phyloP scores from a whole-genome alignment of 1,140 invertebrate species.

The Periplaneta americana region DNA sequence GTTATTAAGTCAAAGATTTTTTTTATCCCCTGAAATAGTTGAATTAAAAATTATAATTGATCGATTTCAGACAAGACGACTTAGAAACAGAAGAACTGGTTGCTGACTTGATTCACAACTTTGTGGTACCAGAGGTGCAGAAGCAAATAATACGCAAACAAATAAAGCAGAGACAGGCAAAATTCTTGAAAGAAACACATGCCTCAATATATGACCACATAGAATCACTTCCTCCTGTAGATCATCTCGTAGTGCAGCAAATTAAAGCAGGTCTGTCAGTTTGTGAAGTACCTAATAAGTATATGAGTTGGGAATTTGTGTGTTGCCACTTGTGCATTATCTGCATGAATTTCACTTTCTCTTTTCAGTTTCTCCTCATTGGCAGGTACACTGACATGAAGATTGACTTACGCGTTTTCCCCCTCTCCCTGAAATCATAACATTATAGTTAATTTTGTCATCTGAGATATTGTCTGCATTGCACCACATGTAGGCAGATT shows the following conservation, averaged over 20 bases:
- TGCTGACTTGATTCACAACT: constrained; percentile 42
- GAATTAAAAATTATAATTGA: neutral
- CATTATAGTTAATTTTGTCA: too few relatives aligned
- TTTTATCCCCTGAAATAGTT: neutral
- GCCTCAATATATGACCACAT: neutral
- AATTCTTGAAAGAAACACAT: constrained; percentile 1
- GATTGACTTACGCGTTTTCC: too few relatives aligned
- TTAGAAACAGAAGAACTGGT: constrained; percentile 36
- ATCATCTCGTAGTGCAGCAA: neutral
- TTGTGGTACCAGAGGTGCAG: constrained; percentile 41
- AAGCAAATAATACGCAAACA: constrained; percentile 4
- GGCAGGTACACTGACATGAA: too few relatives aligned
- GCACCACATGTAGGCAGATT: too few relatives aligned
- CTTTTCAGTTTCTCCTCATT: too few relatives aligned
- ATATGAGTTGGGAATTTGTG: too few relatives aligned
- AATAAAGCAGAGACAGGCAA: constrained; percentile 2
- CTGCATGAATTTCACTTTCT: too few relatives aligned
- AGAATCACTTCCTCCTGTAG: neutral
- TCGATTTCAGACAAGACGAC: neutral
- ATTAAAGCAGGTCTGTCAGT: neutral
- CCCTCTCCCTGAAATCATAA: too few relatives aligned
- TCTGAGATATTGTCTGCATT: too few relatives aligned
- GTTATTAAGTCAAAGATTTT: neutral
- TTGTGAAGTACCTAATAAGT: too few relatives aligned
- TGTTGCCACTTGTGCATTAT: too few relatives aligned